Evolutionary conservation across 2,113 vertebrate species (phyloP).

Genomic region (Platanista minor): DNA sequence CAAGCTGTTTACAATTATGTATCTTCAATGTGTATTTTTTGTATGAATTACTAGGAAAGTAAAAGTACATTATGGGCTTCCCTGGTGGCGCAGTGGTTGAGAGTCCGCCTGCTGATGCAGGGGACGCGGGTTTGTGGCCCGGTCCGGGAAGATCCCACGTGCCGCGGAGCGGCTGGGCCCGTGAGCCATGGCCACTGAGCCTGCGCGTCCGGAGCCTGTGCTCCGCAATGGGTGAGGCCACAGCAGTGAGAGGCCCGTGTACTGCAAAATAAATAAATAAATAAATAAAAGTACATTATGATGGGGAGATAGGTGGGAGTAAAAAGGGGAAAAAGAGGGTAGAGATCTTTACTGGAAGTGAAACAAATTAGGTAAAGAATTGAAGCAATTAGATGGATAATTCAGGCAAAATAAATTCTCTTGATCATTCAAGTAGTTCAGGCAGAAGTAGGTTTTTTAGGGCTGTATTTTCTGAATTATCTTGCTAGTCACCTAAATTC

Average conservation of each 20-base stretch:
- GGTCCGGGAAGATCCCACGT: no score
- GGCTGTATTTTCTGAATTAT: conserved; percentile 6
- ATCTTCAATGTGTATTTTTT: background rate
- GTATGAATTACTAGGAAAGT: background rate
- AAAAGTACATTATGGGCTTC: background rate
- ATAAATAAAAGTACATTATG: background rate
- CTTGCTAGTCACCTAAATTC: background rate
- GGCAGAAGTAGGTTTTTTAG: background rate
- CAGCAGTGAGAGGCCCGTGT: no score
- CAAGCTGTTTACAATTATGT: background rate
- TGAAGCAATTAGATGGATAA: background rate
- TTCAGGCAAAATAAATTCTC: background rate
- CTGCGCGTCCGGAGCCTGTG: no score
- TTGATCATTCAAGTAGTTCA: conserved; percentile 23
- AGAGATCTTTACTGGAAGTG: background rate
- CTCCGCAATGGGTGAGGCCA: no score
- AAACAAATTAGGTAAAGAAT: background rate
- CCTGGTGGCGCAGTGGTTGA: no score
- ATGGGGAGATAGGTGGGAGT: background rate
- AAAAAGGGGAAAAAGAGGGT: background rate
- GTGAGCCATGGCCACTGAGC: no score
- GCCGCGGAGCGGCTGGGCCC: no score
- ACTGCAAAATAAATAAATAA: no score
- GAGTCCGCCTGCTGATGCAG: no score
- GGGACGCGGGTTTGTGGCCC: no score